Conservation (phyloP, 2,113 vertebrate genomes). For the Choloepus hoffmanni region DNA sequence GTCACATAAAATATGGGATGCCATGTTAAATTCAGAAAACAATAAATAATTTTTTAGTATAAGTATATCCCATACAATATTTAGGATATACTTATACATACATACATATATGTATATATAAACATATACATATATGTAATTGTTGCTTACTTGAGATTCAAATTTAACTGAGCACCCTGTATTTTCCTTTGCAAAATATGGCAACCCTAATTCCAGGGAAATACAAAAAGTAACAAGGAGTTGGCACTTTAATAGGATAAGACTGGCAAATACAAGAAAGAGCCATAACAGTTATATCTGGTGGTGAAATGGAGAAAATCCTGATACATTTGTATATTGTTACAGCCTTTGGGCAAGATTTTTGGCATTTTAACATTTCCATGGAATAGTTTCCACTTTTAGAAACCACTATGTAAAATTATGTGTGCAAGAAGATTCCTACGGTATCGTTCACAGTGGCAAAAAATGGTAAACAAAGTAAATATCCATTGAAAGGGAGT, state of each 20-base stretch:
- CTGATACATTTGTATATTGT: not conserved
- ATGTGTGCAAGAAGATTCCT: not conserved
- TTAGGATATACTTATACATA: not conserved
- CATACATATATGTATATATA: too few species aligned
- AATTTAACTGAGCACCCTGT: not conserved
- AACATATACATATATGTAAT: not conserved
- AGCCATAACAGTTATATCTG: not conserved
- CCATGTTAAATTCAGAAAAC: not conserved
- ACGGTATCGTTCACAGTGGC: not conserved
- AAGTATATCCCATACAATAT: not conserved
- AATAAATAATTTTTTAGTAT: not conserved
- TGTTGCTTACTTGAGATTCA: not conserved
- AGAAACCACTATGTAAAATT: not conserved
- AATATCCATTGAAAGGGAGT: not conserved
- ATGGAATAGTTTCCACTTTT: not conserved
- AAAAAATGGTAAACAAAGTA: slow-evolving; percentile 25
- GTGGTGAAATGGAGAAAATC: not conserved
- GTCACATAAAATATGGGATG: not conserved
- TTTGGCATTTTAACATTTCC: not conserved
- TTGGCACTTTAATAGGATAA: not conserved
- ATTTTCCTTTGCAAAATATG: not conserved
- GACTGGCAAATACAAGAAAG: not conserved
- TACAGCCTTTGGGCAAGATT: not conserved
- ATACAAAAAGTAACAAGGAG: not conserved
- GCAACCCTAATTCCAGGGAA: not conserved